A percentile compares a stretch with the other conserved stretches of the same genome.
Evolutionary conservation across 2,888 invertebrate species (phyloP).

Genomic region (Drosophila barbarae): DNA sequence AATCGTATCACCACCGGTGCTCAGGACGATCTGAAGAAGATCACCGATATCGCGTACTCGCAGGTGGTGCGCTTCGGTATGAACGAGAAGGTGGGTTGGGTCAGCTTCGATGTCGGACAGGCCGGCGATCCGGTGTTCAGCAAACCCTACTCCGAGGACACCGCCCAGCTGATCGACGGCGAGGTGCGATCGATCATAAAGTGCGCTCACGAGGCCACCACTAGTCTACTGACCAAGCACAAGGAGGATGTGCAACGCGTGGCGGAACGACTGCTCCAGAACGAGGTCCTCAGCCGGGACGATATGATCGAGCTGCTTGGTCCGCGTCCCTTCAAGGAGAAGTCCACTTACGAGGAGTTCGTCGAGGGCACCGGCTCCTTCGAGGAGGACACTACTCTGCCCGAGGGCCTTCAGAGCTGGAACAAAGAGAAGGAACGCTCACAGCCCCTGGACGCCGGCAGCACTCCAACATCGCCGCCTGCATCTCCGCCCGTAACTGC

Average conservation of each 20-base stretch:
- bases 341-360: slow-evolving; percentile 99
- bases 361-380: slow-evolving; percentile 98
- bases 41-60: slow-evolving; percentile 98
- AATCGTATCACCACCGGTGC: slow-evolving; percentile 98
- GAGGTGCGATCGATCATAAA: slow-evolving; percentile 92
- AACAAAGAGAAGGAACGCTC: slow-evolving; percentile 84
- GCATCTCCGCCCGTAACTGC: slow-evolving; percentile 73
- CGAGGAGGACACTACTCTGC: slow-evolving; percentile 96
- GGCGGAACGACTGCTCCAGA: slow-evolving; percentile 92
- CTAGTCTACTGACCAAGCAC: slow-evolving; percentile 87
- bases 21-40: slow-evolving; percentile 98
- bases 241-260: slow-evolving; percentile 93
- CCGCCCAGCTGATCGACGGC: slow-evolving; percentile 95
- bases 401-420: slow-evolving; percentile 97
- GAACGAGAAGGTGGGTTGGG: slow-evolving; percentile 97
- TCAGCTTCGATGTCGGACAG: slow-evolving; percentile 96
- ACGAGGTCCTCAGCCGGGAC: slow-evolving; percentile 96
- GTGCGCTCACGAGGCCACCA: slow-evolving; percentile 89
- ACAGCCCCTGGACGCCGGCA: slow-evolving; percentile 36
- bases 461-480: slow-evolving; percentile 51
- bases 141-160: slow-evolving; percentile 98
- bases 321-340: slow-evolving; percentile 96
- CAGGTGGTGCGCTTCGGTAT: slow-evolving; percentile 99
- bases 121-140: slow-evolving; percentile 95
- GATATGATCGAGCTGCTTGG: slow-evolving; percentile 99